Evolutionary conservation across 1,140 invertebrate species (phyloP).

Genomic region (Harpegnathos saltator): DNA sequence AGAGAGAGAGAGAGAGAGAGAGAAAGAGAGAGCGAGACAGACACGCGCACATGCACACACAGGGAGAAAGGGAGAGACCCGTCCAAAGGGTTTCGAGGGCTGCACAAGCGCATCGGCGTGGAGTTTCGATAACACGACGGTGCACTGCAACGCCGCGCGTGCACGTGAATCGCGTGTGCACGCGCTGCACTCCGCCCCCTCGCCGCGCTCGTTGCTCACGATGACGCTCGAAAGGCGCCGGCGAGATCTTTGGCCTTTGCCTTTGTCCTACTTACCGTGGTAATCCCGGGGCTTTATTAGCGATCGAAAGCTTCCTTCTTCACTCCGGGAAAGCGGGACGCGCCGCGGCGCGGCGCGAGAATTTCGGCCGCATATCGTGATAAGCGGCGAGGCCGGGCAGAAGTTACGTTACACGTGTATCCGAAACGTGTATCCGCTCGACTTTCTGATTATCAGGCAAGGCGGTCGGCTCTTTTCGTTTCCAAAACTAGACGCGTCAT

Average conservation of each 20-base stretch:
- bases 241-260: slow-evolving; percentile 43
- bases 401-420: too few relatives aligned
- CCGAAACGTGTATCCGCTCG: too few relatives aligned
- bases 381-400: too few relatives aligned
- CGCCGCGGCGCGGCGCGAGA: too few relatives aligned
- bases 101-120: slow-evolving; percentile 41
- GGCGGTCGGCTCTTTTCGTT: too few relatives aligned
- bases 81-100: slow-evolving; percentile 56
- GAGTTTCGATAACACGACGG: slow-evolving; percentile 40
- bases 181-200: neutral
- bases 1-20: neutral
- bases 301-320: neutral
- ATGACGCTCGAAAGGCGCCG: slow-evolving; percentile 12
- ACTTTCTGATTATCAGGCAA: too few relatives aligned
- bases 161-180: neutral
- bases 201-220: neutral
- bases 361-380: too few relatives aligned
- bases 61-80: neutral
- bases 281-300: slow-evolving; percentile 31
- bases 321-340: neutral
- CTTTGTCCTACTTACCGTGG: slow-evolving; percentile 11
- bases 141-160: too few relatives aligned
- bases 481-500: too few relatives aligned
- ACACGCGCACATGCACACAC: too few relatives aligned
- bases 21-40: too few relatives aligned